Conservation (phyloP, 2,113 vertebrate genomes). For the Grantiella picta region DNA sequence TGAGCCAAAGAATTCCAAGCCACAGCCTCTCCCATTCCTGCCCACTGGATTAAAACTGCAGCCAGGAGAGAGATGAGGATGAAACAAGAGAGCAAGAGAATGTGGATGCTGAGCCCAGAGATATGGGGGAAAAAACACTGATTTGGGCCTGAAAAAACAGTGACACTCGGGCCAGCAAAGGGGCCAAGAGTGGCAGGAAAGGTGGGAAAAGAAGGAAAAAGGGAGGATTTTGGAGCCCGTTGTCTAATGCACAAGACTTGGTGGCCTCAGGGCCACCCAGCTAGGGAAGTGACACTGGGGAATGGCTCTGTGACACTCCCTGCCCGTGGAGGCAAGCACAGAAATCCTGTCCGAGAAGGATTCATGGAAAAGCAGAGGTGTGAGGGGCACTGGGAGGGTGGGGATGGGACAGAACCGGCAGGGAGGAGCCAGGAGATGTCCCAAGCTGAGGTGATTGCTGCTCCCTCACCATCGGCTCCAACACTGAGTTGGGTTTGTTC, state of each 20-base stretch:
- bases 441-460: neutral
- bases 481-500: neutral
- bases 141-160: no score
- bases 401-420: neutral
- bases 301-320: neutral
- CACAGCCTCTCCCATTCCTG: neutral
- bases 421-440: neutral
- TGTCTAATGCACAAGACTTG: neutral
- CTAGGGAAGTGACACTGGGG: neutral
- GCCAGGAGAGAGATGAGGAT: constrained; percentile 1
- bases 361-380: neutral
- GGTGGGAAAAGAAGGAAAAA: neutral
- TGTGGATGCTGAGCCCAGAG: neutral
- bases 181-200: neutral
- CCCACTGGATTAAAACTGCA: neutral
- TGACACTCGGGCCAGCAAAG: neutral
- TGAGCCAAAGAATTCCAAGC: neutral
- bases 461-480: neutral
- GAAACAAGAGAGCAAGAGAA: neutral
- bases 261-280: neutral
- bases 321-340: neutral
- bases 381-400: neutral
- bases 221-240: neutral
- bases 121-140: neutral
- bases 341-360: neutral